Evolutionary conservation across 2,797 vertebrate genomes (phyloP).

Genomic region (Hypotaenidia okinawae): DNA sequence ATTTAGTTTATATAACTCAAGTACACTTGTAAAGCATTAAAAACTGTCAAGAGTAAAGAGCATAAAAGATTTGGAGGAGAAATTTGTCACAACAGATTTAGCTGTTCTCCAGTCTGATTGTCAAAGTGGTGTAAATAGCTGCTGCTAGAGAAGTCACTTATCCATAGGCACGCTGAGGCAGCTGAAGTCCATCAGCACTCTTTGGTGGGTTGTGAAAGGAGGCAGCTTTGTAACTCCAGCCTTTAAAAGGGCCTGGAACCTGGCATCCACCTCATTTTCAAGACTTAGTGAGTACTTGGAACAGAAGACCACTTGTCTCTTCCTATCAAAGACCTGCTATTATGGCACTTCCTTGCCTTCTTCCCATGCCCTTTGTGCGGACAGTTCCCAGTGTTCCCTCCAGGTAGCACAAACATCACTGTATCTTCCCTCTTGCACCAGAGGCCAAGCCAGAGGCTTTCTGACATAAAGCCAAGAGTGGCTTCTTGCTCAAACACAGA

Average conservation of each 20-base stretch:
- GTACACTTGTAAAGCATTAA: neutral
- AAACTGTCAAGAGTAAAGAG: neutral
- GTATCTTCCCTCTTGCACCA: neutral
- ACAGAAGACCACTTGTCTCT: neutral
- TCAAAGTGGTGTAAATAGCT: neutral
- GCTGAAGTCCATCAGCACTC: neutral
- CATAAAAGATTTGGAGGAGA: neutral
- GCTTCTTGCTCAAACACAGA: neutral
- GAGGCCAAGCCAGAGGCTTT: neutral
- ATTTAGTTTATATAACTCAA: neutral
- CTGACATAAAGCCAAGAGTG: neutral
- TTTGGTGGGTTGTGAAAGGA: neutral
- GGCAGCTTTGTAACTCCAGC: neutral
- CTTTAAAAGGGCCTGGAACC: neutral
- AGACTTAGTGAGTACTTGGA: neutral
- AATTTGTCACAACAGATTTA: neutral
- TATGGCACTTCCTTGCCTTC: neutral
- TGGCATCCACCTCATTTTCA: neutral
- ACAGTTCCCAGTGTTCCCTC: neutral
- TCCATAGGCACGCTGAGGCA: neutral
- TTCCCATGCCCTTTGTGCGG: neutral
- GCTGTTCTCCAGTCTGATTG: neutral
- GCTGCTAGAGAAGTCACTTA: neutral
- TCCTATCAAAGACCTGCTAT: neutral
- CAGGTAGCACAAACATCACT: neutral